Conservation (phyloP, 2,888 invertebrate genomes). For the Megaustenia siamemsis region DNA sequence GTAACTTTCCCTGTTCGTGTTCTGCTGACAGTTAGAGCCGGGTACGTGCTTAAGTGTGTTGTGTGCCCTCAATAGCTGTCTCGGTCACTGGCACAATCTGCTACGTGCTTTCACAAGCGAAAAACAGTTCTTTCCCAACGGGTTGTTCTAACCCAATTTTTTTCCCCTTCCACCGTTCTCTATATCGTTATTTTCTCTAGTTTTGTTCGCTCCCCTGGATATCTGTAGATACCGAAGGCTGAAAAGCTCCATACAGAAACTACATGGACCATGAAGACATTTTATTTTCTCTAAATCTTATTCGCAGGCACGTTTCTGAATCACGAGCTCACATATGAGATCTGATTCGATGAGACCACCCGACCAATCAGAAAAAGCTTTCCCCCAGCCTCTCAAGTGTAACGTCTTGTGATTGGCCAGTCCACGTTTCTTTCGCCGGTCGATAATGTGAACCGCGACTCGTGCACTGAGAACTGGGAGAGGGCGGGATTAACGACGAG, state of each 20-base stretch:
- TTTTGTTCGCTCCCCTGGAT: constrained; percentile 28
- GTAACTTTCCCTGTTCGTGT: not conserved
- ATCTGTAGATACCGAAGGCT: constrained; percentile 23
- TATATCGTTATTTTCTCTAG: constrained; percentile 6
- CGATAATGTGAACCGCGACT: constrained; percentile 12
- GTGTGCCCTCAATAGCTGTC: constrained; percentile 26
- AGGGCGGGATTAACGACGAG: not conserved
- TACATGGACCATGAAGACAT: constrained; percentile 16
- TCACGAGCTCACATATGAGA: constrained; percentile 22
- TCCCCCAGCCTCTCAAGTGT: not conserved
- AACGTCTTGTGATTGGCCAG: not conserved
- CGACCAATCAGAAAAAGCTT: not conserved
- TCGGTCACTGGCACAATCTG: constrained; percentile 29
- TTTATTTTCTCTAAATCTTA: constrained; percentile 23
- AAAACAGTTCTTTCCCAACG: constrained; percentile 34
- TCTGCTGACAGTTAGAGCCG: constrained; percentile 19
- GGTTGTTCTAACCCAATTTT: constrained; percentile 26
- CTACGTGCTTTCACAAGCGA: constrained; percentile 39
- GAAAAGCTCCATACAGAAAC: constrained; percentile 8
- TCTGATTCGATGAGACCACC: not conserved
- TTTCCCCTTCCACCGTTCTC: not conserved
- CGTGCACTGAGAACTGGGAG: not conserved
- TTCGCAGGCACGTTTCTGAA: constrained; percentile 39
- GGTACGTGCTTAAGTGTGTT: constrained; percentile 43
- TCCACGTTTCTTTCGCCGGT: not conserved